phyloP scores from a whole-genome alignment of 2,888 invertebrate species.

The Celastrina argiolus region DNA sequence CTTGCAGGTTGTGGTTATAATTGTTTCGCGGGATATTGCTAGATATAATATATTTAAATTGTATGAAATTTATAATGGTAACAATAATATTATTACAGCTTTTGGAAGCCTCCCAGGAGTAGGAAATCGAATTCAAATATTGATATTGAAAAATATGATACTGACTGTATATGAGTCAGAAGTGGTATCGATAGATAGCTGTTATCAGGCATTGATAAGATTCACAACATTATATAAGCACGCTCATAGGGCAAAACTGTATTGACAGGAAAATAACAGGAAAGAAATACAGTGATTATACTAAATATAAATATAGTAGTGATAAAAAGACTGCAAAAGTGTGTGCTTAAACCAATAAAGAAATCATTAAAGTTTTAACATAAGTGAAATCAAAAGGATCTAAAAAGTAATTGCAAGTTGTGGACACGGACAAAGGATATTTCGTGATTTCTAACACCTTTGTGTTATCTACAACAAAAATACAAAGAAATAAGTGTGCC shows the following conservation, averaged over 20 bases:
- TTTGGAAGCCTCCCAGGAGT: no score
- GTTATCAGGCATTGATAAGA: constrained; percentile 13
- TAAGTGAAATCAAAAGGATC: neutral
- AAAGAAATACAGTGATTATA: neutral
- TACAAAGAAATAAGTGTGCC: neutral
- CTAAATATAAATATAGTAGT: neutral
- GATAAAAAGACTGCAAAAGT: neutral
- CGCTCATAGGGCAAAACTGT: neutral
- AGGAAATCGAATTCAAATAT: no score
- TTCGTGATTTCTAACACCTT: neutral
- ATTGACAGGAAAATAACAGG: neutral
- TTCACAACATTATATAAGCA: neutral
- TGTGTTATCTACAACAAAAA: neutral
- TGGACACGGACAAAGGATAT: neutral
- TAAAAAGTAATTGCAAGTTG: neutral
- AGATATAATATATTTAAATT: no score
- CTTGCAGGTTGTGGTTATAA: no score
- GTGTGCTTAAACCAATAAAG: neutral
- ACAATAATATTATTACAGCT: no score
- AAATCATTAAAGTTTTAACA: neutral
- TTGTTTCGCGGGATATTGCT: no score
- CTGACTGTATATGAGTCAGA: neutral
- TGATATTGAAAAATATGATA: neutral
- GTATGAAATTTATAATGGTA: no score
- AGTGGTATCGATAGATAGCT: neutral